Percentiles rank a stretch among this genome's conserved stretches.
These are phyloP conservation scores for Rhinophrynus dorsalis DNA, from an alignment of 2,797 vertebrate species.

Conservation along the genomic window DNA sequence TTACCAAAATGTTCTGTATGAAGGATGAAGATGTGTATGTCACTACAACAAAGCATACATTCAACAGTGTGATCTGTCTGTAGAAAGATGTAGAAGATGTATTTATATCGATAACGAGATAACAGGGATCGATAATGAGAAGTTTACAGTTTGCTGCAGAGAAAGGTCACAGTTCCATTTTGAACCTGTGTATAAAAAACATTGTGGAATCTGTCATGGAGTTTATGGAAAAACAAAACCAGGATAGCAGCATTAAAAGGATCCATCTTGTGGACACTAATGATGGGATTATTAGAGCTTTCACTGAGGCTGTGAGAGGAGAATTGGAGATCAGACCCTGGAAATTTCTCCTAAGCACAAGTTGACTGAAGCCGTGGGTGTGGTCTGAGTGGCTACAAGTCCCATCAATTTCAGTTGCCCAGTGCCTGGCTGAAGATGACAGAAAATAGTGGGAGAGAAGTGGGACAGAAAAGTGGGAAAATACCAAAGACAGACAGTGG, in stretches of 20 bases:
- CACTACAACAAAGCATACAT: slow-evolving; percentile 53
- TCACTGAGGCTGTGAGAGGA: slow-evolving; percentile 59
- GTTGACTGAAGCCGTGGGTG: no score
- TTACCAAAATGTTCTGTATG: slow-evolving; percentile 73
- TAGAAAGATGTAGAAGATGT: slow-evolving; percentile 55
- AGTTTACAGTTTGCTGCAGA: slow-evolving; percentile 67
- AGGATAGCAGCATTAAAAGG: slow-evolving; percentile 31
- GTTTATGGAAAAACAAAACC: slow-evolving; percentile 60
- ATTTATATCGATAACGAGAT: background rate
- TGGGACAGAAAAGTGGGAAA: no score
- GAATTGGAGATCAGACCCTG: slow-evolving; percentile 44
- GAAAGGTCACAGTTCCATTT: slow-evolving; percentile 59
- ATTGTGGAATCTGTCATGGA: slow-evolving; percentile 73
- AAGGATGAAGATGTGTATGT: slow-evolving; percentile 53
- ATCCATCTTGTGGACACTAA: slow-evolving; percentile 69
- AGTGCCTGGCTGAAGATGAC: no score
- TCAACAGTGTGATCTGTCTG: slow-evolving; percentile 70
- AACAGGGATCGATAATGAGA: slow-evolving; percentile 64
- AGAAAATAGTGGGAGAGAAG: no score
- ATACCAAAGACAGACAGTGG: no score
- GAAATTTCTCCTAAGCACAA: background rate
- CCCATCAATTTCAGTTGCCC: no score
- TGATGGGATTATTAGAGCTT: slow-evolving; percentile 50
- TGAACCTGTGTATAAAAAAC: slow-evolving; percentile 65
- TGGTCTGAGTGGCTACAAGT: no score